Base-by-base conservation (phyloP, 2,113 vertebrate species). In the Petaurus breviceps region DNA sequence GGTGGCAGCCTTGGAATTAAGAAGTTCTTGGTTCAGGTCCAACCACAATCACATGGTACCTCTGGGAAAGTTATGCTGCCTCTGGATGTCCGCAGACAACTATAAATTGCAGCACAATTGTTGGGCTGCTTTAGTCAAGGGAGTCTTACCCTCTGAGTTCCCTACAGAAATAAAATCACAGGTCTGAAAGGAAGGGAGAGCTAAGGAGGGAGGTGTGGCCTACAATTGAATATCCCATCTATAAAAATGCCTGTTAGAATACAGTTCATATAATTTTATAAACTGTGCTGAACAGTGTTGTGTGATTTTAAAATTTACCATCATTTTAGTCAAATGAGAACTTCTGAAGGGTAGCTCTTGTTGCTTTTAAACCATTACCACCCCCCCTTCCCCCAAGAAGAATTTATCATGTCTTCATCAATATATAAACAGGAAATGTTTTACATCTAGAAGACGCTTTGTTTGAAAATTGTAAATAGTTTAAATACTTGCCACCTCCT, bases 341-440 rank as follows among this genome's bases (percentile, higher is more conserved):
- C 52, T 95, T 96, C 37, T n/a, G 3, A 91, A 96, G 14, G 95
- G 51, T 68, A 43, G 94, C 25, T 96, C 96, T 95, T 95, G 91
- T 55, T 89, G 37, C 90, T 94, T 54, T 55, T 46, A 53, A 46
- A 89, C 47, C 51, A 14, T 23, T 49, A 49, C 47, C 47, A 49
- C 47, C 47, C 47, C 47, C 4, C 47, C 47, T 4, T 4, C 47
- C 47, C 47, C 47, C 2, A 49, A 61, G 7, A 51, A n/a, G 43
- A 0, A 14, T 91, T 90, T 90, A n/a, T 26, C 19, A 47, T 51
- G 0, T 14, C 24, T n/a, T 92, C 54, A 53, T 93, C 28, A 54
- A 95, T 49, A 11, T 47, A 6, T 97, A 97, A 97, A 97, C 96
- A 97, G 94, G 92, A 97, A 98, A 94, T 94, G 43, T n/a, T 91